phyloP scores from a whole-genome alignment of 2,797 vertebrate genomes.

The Sparus aurata region DNA sequence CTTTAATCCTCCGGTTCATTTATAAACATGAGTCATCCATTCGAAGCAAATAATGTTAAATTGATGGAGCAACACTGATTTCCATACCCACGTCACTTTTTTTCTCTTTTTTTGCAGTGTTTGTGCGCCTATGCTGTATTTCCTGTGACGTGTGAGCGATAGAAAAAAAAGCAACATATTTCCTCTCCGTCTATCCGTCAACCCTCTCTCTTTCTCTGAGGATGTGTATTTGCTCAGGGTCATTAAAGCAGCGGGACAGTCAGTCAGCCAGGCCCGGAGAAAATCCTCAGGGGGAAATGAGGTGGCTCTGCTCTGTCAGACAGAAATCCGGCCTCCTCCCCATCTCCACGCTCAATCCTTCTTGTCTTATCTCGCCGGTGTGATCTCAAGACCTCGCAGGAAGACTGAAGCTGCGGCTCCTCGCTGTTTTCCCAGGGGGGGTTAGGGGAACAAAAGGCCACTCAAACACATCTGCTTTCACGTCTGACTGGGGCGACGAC shows the following conservation, averaged over 20 bases:
- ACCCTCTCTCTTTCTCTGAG: conserved; percentile 17
- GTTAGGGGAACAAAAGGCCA: conserved; percentile 48
- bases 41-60: background rate
- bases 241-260: conserved; percentile 49
- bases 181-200: conserved; percentile 10
- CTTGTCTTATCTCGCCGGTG: conserved; percentile 57
- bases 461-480: conserved; percentile 58
- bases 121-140: background rate
- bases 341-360: conserved; percentile 35
- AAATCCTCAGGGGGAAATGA: conserved; percentile 62
- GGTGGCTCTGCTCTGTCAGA: conserved; percentile 59
- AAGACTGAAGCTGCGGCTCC: conserved; percentile 35
- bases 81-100: background rate
- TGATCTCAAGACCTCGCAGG: conserved; percentile 46
- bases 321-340: conserved; percentile 45
- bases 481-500: conserved; percentile 36
- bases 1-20: conserved; percentile 3
- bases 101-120: background rate
- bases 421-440: conserved; percentile 29
- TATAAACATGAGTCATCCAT: background rate
- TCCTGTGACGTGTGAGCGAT: conserved; percentile 7
- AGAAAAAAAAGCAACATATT: conserved; percentile 30
- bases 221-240: conserved; percentile 53
- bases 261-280: conserved; percentile 9
- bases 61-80: background rate